A percentile compares a stretch with the other conserved stretches of the same genome.
These are phyloP conservation scores for Lordiphosa fenestrarum DNA, from an alignment of 2,888 invertebrate genomes.

Conservation along the genomic window DNA sequence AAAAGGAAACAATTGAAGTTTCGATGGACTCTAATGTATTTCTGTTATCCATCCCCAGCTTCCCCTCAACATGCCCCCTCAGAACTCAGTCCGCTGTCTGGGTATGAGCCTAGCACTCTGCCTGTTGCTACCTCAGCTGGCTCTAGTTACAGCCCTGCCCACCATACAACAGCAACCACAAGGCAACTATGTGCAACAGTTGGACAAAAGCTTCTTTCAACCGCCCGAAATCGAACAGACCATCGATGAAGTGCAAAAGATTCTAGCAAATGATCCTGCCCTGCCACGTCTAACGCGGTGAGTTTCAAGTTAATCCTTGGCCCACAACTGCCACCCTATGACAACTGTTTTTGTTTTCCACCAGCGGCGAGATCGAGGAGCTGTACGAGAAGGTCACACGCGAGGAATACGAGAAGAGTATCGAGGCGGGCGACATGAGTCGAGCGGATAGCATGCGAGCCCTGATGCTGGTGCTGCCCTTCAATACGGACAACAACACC, in stretches of 20 bases:
- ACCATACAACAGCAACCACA: slow-evolving; percentile 46
- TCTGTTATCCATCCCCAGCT: too few species aligned
- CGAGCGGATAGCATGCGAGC: slow-evolving; percentile 80
- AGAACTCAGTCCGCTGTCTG: neutral
- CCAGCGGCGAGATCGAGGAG: slow-evolving; percentile 80
- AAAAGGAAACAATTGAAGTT: too few species aligned
- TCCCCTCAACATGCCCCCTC: neutral
- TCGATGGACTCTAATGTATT: too few species aligned
- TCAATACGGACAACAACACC: slow-evolving; percentile 78
- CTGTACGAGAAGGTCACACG: slow-evolving; percentile 80
- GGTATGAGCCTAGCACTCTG: slow-evolving; percentile 4
- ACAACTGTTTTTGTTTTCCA: neutral
- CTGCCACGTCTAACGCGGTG: slow-evolving; percentile 79
- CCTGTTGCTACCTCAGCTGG: slow-evolving; percentile 14
- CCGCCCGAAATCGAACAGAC: slow-evolving; percentile 77
- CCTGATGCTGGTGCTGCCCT: slow-evolving; percentile 79
- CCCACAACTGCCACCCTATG: too few species aligned
- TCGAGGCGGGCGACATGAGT: slow-evolving; percentile 77
- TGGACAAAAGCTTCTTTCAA: slow-evolving; percentile 66
- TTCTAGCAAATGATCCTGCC: slow-evolving; percentile 77
- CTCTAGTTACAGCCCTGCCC: slow-evolving; percentile 38
- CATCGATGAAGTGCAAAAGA: slow-evolving; percentile 79
- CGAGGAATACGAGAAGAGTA: slow-evolving; percentile 79
- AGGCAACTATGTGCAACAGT: slow-evolving; percentile 52
- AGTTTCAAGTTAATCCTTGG: slow-evolving; percentile 5